These are phyloP conservation scores for Muntiacus muntjak DNA, from an alignment of 2,113 vertebrate genomes.

Conservation along the genomic window DNA sequence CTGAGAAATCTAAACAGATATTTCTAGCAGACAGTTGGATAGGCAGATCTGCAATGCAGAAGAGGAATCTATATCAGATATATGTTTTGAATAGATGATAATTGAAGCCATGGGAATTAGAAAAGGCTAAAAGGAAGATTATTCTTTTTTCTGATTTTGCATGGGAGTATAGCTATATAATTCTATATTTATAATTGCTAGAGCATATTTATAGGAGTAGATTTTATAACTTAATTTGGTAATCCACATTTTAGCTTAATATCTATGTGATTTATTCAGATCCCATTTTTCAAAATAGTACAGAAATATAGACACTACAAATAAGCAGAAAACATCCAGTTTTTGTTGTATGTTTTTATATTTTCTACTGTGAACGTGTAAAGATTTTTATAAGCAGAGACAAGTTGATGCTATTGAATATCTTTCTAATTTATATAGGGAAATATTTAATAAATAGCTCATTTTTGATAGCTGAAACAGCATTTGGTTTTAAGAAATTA, in stretches of 20 bases:
- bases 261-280: background rate
- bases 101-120: background rate
- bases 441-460: background rate
- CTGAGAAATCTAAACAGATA: background rate
- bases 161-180: background rate
- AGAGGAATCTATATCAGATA: background rate
- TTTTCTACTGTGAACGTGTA: background rate
- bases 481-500: constrained; percentile 2
- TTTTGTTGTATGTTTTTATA: background rate
- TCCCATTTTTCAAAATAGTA: background rate
- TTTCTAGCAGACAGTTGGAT: background rate
- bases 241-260: background rate
- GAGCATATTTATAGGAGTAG: background rate
- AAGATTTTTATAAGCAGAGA: background rate
- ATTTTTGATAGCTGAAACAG: background rate
- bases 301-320: background rate
- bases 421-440: background rate
- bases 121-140: background rate
- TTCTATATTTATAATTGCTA: background rate
- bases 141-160: background rate
- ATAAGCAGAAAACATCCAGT: background rate
- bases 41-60: background rate
- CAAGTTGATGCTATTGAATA: background rate
- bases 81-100: background rate
- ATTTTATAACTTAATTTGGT: background rate